Evolutionary conservation across 2,888 invertebrate species (phyloP).

Genomic region (Nemotelus pantherinus): DNA sequence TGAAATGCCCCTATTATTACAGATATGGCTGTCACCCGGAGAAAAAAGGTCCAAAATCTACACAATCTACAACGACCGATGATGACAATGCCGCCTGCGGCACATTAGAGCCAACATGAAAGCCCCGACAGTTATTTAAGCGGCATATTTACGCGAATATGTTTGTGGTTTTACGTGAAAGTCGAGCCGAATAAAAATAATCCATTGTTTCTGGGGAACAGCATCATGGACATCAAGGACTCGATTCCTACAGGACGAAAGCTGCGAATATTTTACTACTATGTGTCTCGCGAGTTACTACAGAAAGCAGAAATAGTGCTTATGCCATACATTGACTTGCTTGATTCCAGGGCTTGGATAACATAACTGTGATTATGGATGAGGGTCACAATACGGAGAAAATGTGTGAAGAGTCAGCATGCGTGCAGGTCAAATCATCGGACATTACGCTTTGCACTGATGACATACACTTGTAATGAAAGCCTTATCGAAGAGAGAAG

Average conservation of each 20-base stretch:
- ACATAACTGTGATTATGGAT: constrained; percentile 91
- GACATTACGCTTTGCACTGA: constrained; percentile 91
- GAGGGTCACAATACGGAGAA: constrained; percentile 98
- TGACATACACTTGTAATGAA: constrained; percentile 82
- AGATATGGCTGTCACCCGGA: constrained; percentile 12
- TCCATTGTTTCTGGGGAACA: constrained; percentile 70
- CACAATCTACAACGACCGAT: not conserved
- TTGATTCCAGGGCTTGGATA: constrained; percentile 86
- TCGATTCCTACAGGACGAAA: constrained; percentile 82
- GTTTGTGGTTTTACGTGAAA: constrained; percentile 80
- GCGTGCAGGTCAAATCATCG: constrained; percentile 81
- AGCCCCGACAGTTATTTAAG: constrained; percentile 89
- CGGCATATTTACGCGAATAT: constrained; percentile 81
- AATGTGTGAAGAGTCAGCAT: constrained; percentile 92
- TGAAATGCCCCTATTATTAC: no score
- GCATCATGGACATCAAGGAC: constrained; percentile 92
- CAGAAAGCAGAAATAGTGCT: constrained; percentile 93
- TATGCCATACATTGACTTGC: constrained; percentile 97
- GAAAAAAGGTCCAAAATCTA: constrained; percentile 1
- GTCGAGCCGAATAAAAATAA: constrained; percentile 77
- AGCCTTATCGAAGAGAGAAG: constrained; percentile 65
- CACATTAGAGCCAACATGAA: constrained; percentile 63
- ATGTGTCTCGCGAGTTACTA: constrained; percentile 85
- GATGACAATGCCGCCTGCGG: not conserved
- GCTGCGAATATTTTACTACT: constrained; percentile 93